Conservation (phyloP, 2,797 vertebrate genomes). For the Anguilla anguilla region DNA sequence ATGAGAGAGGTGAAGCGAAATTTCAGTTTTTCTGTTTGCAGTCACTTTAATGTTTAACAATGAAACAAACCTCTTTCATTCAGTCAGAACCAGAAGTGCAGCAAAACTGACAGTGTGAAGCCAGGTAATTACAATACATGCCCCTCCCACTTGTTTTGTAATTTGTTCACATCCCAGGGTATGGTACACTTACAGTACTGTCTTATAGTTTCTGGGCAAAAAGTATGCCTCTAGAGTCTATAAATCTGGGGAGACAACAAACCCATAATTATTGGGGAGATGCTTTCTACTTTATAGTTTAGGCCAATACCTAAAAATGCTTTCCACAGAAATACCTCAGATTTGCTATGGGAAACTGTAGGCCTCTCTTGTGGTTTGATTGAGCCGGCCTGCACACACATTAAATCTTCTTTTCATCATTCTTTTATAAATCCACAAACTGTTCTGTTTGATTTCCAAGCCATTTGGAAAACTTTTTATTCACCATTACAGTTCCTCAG, state of each 20-base stretch:
- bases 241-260: neutral
- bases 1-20: neutral
- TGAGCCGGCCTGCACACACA: neutral
- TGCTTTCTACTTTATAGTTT: constrained; percentile 8
- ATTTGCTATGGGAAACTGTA: neutral
- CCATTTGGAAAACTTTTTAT: neutral
- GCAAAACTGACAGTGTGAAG: neutral
- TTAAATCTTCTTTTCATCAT: neutral
- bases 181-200: neutral
- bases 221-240: neutral
- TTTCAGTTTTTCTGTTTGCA: neutral
- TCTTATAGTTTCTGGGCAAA: neutral
- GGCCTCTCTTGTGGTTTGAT: neutral
- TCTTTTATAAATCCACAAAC: constrained; percentile 14
- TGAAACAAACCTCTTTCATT: neutral
- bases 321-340: neutral
- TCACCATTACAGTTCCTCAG: neutral
- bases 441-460: constrained; percentile 35
- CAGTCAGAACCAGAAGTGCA: neutral
- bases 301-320: neutral
- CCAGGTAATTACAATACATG: neutral
- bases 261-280: neutral
- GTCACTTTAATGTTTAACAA: neutral
- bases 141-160: neutral
- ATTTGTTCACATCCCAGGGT: neutral